phyloP scores from a whole-genome alignment of 2,888 invertebrate genomes.

The Corythucha ciliata region DNA sequence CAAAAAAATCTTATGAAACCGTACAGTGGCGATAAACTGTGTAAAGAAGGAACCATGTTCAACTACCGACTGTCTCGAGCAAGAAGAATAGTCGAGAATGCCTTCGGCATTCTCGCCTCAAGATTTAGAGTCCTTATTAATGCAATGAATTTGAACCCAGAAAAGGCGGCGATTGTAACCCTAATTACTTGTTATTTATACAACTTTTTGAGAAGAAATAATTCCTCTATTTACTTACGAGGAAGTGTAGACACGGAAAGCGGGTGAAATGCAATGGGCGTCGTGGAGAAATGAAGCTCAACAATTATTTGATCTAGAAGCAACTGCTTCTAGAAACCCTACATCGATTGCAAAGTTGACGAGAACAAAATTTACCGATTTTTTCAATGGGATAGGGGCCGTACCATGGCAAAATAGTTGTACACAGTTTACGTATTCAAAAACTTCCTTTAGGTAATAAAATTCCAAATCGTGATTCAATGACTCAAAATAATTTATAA shows the following conservation, averaged over 20 bases:
- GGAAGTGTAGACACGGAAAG: conserved; percentile 8
- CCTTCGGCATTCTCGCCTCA: conserved; percentile 6
- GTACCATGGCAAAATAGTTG: conserved; percentile 1
- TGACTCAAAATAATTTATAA: background rate
- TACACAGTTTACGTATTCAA: background rate
- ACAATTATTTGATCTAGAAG: background rate
- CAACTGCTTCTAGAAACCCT: background rate
- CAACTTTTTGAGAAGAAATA: conserved; percentile 9
- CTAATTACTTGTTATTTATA: conserved; percentile 16
- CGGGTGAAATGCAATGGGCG: conserved; percentile 1
- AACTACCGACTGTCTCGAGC: conserved; percentile 4
- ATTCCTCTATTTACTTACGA: conserved; percentile 13
- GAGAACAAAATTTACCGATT: conserved; percentile 1
- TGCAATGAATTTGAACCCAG: conserved; percentile 1
- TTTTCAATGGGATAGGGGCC: conserved; percentile 1
- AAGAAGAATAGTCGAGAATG: conserved; percentile 1
- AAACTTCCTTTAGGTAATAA: background rate
- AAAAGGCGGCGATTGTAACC: conserved; percentile 11
- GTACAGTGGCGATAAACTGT: conserved; percentile 6
- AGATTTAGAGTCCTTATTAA: conserved; percentile 3
- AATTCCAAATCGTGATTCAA: background rate
- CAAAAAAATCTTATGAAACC: conserved; percentile 17
- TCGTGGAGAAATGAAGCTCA: background rate
- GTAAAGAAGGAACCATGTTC: conserved; percentile 7
- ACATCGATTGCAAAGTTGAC: background rate